Percentiles rank a stretch among this genome's conserved stretches.
Conservation (phyloP, 1,140 invertebrate genomes). For the Orussus abietinus region DNA sequence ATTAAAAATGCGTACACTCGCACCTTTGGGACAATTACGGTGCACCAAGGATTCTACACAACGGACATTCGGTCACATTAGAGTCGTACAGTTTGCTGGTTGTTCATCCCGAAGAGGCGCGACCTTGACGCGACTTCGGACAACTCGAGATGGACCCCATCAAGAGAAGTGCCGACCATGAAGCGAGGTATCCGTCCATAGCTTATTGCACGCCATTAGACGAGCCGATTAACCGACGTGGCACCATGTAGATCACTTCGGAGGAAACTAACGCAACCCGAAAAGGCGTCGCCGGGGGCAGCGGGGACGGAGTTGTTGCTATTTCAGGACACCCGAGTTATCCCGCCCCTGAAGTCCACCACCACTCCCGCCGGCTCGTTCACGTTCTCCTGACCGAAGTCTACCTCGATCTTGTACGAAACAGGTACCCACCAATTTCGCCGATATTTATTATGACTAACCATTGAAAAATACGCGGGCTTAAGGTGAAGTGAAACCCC, state of each 20-base stretch:
- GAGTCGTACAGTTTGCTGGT: too few species aligned
- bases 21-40: too few species aligned
- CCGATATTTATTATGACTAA: too few species aligned
- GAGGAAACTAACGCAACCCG: constrained; percentile 35
- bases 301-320: constrained; percentile 24
- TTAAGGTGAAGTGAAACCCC: too few species aligned
- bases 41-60: too few species aligned
- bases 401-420: too few species aligned
- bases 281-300: constrained; percentile 38
- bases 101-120: too few species aligned
- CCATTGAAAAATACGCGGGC: too few species aligned
- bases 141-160: constrained; percentile 7
- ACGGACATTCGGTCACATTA: too few species aligned
- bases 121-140: constrained; percentile 20
- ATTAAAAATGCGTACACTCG: too few species aligned
- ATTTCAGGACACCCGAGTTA: constrained; percentile 30
- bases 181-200: constrained; percentile 17
- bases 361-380: too few species aligned
- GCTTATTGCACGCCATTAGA: constrained; percentile 29
- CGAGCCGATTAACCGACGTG: constrained; percentile 25
- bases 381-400: background rate
- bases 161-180: constrained; percentile 12
- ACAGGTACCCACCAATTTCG: too few species aligned
- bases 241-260: constrained; percentile 17
- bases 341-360: background rate